Conservation (phyloP, 2,797 vertebrate genomes). For the Babyrousa celebensis region DNA sequence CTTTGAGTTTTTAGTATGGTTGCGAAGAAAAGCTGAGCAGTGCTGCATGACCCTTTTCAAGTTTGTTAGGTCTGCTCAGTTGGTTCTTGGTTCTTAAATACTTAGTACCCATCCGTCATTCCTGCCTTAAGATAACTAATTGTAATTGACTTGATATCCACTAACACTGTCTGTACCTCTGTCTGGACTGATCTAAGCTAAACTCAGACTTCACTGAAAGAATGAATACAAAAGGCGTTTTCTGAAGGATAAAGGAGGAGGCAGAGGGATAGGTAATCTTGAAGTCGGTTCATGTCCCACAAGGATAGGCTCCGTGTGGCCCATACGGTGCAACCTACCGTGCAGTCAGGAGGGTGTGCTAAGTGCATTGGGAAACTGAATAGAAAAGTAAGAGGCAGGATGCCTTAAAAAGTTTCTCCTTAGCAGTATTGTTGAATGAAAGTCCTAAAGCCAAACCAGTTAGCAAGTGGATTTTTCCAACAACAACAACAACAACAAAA, state of each 20-base stretch:
- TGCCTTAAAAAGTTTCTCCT: conserved; percentile 6
- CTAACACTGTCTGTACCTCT: not conserved
- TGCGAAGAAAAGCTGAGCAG: conserved; percentile 37
- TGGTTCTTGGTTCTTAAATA: conserved; percentile 59
- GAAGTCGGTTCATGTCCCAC: conserved; percentile 3
- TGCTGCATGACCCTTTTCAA: not conserved
- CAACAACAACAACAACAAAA: not conserved
- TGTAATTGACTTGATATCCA: conserved; percentile 28
- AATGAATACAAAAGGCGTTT: not conserved
- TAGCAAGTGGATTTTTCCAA: not conserved
- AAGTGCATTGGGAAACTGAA: not conserved
- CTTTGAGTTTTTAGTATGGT: conserved; percentile 23
- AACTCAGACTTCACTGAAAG: conserved; percentile 41
- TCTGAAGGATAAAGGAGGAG: not conserved
- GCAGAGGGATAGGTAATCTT: not conserved
- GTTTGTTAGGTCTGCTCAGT: not conserved
- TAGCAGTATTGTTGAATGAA: not conserved
- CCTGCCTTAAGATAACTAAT: conserved; percentile 43
- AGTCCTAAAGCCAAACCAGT: not conserved
- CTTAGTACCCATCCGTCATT: not conserved
- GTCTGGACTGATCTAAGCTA: not conserved
- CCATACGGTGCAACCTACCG: not conserved
- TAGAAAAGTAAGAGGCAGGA: not conserved
- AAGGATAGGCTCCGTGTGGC: not conserved
- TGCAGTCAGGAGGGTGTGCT: not conserved